Evolutionary conservation across 1,140 invertebrate genomes (phyloP).

Genomic region (Meloidogyne exigua): DNA sequence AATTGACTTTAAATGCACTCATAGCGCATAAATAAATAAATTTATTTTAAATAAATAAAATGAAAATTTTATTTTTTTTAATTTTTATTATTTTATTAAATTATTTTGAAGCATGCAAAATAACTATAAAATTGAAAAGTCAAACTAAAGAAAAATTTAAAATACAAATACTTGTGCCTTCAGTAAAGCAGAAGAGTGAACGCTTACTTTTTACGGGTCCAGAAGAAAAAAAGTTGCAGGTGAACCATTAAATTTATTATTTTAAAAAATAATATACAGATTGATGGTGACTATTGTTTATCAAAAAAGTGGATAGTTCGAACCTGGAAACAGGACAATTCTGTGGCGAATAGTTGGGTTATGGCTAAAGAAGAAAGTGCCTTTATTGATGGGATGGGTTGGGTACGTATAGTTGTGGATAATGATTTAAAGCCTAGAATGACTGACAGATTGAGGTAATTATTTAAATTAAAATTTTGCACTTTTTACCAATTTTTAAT

Average conservation of each 20-base stretch:
- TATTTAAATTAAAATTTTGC: neutral
- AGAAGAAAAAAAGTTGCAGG: constrained; percentile 40
- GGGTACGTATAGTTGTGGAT: constrained; percentile 29
- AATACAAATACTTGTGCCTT: constrained; percentile 31
- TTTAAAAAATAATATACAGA: constrained; percentile 17
- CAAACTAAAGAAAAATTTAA: constrained; percentile 34
- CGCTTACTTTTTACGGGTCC: constrained; percentile 26
- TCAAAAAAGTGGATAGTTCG: constrained; percentile 33
- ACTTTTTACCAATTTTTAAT: neutral
- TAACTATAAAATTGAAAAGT: constrained; percentile 35
- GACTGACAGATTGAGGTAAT: neutral
- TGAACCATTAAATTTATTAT: constrained; percentile 10
- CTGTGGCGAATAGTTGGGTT: constrained; percentile 8
- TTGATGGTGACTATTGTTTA: constrained; percentile 29
- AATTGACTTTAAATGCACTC: too few species aligned
- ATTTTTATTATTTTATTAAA: constrained; percentile 24
- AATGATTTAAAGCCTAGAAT: constrained; percentile 35
- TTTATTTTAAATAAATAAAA: too few species aligned
- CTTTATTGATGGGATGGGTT: constrained; percentile 25
- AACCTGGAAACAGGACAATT: constrained; percentile 20
- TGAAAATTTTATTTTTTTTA: constrained; percentile 12
- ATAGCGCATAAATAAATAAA: too few species aligned
- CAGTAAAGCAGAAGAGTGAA: constrained; percentile 27
- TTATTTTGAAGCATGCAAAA: constrained; percentile 26
- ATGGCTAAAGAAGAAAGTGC: constrained; percentile 22